These are phyloP conservation scores for Carabus problematicus DNA, from an alignment of 2,888 invertebrate genomes.

Conservation along the genomic window DNA sequence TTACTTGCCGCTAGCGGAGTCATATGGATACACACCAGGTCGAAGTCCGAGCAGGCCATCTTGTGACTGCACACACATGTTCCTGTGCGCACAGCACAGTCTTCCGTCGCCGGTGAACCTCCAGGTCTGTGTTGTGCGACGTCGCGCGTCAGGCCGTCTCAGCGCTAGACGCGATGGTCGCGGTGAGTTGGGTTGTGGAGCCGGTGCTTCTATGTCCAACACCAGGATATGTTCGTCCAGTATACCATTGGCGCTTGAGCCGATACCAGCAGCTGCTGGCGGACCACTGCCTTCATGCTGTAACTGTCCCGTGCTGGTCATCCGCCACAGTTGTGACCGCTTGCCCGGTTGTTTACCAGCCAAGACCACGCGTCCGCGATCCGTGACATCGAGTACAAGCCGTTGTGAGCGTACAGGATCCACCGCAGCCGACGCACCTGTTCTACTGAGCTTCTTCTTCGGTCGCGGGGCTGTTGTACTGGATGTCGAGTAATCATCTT, in stretches of 20 bases:
- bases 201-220: constrained; percentile 87
- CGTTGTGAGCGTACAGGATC: constrained; percentile 60
- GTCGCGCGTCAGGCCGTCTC: constrained; percentile 81
- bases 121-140: constrained; percentile 94
- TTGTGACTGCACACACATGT: constrained; percentile 86
- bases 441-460: neutral
- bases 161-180: constrained; percentile 81
- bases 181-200: constrained; percentile 82
- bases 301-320: constrained; percentile 86
- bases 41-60: constrained; percentile 65
- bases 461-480: neutral
- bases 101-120: constrained; percentile 82
- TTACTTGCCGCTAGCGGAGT: no score
- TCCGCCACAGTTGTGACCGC: constrained; percentile 91
- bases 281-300: constrained; percentile 92
- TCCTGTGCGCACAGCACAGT: constrained; percentile 85
- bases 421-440: neutral
- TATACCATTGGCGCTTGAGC: no score
- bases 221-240: constrained; percentile 65
- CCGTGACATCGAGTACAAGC: constrained; percentile 81
- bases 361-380: constrained; percentile 71
- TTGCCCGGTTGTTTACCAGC: constrained; percentile 74
- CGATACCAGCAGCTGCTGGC: constrained; percentile 53
- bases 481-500: constrained; percentile 10
- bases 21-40: no score